These are phyloP conservation scores for Zeuzera pyrina DNA, from an alignment of 2,888 invertebrate species.

Conservation along the genomic window DNA sequence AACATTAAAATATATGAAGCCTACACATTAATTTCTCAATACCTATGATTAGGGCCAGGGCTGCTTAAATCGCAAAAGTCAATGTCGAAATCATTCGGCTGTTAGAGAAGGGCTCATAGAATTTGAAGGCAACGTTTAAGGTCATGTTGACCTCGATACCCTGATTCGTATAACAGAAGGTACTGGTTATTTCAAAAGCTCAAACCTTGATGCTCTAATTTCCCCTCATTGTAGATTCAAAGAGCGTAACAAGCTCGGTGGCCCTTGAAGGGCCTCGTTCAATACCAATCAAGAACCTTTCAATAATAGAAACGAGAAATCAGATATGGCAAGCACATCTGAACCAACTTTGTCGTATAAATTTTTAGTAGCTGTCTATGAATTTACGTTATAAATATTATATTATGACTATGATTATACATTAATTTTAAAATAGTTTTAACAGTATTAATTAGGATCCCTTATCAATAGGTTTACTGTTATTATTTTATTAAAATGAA, in stretches of 20 bases:
- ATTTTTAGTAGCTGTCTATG: no score
- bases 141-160: slow-evolving; percentile 53
- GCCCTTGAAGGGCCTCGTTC: slow-evolving; percentile 51
- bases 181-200: slow-evolving; percentile 64
- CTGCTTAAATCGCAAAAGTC: slow-evolving; percentile 48
- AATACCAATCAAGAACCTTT: slow-evolving; percentile 23
- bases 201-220: slow-evolving; percentile 66
- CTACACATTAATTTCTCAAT: no score
- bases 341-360: no score
- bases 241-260: slow-evolving; percentile 55
- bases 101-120: slow-evolving; percentile 61
- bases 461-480: neutral
- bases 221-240: slow-evolving; percentile 69
- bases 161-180: slow-evolving; percentile 41
- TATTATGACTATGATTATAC: no score
- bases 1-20: no score
- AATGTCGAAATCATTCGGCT: slow-evolving; percentile 56
- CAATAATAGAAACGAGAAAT: slow-evolving; percentile 22
- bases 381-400: no score
- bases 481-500: neutral
- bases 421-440: no score
- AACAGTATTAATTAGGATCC: neutral
- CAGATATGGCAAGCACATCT: slow-evolving; percentile 1
- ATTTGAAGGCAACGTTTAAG: slow-evolving; percentile 62
- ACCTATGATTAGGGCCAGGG: slow-evolving; percentile 52